A percentile compares a stretch with the other conserved stretches of the same genome.
Evolutionary conservation across 92 coral and sea anemone species (phyloP).

Genomic region (Desmophyllum pertusum): DNA sequence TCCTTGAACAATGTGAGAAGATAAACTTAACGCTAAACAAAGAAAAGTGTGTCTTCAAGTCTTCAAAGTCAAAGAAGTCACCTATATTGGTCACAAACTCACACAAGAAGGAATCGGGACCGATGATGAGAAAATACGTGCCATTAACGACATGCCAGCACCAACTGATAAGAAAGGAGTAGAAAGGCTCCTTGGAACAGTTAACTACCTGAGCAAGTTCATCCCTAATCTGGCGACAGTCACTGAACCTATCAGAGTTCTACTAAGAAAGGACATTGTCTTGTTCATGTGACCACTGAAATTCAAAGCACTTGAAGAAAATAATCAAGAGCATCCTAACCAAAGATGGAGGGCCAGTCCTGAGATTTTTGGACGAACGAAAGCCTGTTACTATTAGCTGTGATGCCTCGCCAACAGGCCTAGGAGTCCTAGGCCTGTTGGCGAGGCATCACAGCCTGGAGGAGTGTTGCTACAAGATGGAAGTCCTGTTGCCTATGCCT

Average conservation of each 20-base stretch:
- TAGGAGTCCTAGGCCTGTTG: no score
- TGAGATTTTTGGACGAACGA: not conserved
- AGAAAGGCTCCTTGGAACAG: slow-evolving; percentile 46
- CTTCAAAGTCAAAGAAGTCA: slow-evolving; percentile 49
- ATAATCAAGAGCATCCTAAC: slow-evolving; percentile 25
- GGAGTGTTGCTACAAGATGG: slow-evolving; percentile 48
- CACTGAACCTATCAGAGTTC: slow-evolving; percentile 42
- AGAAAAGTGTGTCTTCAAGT: slow-evolving; percentile 52
- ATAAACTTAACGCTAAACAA: slow-evolving; percentile 18
- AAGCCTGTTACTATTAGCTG: slow-evolving; percentile 22
- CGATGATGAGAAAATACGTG: slow-evolving; percentile 26
- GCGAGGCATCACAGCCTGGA: no score
- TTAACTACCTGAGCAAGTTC: slow-evolving; percentile 42
- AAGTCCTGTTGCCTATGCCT: slow-evolving; percentile 42
- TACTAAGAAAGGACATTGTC: slow-evolving; percentile 34
- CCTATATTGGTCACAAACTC: slow-evolving; percentile 54
- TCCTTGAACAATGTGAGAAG: slow-evolving; percentile 59
- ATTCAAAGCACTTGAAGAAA: slow-evolving; percentile 41
- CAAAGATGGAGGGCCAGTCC: slow-evolving; percentile 18
- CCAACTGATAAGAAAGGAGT: slow-evolving; percentile 52
- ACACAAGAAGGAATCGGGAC: slow-evolving; percentile 5
- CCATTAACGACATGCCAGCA: slow-evolving; percentile 36
- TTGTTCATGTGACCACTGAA: slow-evolving; percentile 38
- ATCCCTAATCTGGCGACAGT: slow-evolving; percentile 38
- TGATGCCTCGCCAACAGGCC: slow-evolving; percentile 37